Conservation (phyloP, 2,888 invertebrate genomes). For the Heteromurus nitidus region DNA sequence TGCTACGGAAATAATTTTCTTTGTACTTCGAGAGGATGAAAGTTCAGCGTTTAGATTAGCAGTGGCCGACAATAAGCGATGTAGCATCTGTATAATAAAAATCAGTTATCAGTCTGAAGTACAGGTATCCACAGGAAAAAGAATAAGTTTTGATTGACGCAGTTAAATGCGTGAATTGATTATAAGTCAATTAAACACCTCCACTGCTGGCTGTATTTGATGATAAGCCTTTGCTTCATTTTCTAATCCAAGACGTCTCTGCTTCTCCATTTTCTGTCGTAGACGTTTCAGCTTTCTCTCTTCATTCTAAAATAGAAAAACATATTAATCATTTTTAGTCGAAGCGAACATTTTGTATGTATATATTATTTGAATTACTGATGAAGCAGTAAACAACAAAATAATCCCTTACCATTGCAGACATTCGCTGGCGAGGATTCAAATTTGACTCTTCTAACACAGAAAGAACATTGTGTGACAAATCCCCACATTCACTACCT, state of each 20-base stretch:
- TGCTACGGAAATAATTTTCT: conserved; percentile 26
- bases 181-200: background rate
- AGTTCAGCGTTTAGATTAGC: background rate
- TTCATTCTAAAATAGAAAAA: background rate
- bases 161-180: background rate
- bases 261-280: conserved; percentile 2
- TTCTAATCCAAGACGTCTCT: background rate
- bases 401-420: conserved; percentile 11
- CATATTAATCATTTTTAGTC: too few species aligned
- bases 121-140: background rate
- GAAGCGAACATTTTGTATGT: background rate
- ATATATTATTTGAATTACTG: background rate
- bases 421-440: conserved; percentile 20
- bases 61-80: background rate
- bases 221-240: conserved; percentile 35
- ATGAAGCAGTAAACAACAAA: background rate
- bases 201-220: conserved; percentile 15
- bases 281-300: conserved; percentile 7
- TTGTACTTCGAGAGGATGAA: background rate
- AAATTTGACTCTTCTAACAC: background rate
- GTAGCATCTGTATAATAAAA: background rate
- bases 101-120: background rate
- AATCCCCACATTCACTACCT: background rate
- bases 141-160: background rate
- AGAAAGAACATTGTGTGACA: too few species aligned